A percentile compares a stretch with the other conserved stretches of the same genome.
Evolutionary conservation across 2,888 invertebrate species (phyloP).

Genomic region (Biston stratarius): DNA sequence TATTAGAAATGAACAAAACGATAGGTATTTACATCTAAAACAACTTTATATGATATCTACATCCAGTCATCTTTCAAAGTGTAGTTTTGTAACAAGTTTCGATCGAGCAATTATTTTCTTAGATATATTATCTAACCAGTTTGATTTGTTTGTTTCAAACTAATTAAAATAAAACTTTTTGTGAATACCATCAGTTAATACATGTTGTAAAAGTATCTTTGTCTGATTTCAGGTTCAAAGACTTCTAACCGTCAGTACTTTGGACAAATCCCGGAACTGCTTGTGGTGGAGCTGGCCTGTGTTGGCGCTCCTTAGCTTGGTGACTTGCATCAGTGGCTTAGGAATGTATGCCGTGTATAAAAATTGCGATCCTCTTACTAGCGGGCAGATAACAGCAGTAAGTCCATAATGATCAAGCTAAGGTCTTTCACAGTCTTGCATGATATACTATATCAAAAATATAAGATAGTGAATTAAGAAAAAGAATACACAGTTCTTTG

Average conservation of each 20-base stretch:
- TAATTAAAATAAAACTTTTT: not conserved
- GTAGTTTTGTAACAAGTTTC: too few species aligned
- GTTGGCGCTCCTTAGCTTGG: slow-evolving; percentile 89
- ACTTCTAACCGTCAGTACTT: slow-evolving; percentile 89
- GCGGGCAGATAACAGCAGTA: slow-evolving; percentile 87
- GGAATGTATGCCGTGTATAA: slow-evolving; percentile 94
- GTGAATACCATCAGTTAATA: not conserved
- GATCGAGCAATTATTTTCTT: too few species aligned
- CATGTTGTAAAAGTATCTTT: not conserved
- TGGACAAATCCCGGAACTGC: slow-evolving; percentile 90
- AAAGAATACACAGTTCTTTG: too few species aligned
- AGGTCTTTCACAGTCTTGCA: not conserved
- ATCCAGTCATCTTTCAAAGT: too few species aligned
- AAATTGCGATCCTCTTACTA: slow-evolving; percentile 92
- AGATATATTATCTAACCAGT: too few species aligned
- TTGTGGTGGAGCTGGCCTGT: slow-evolving; percentile 94
- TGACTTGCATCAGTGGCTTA: slow-evolving; percentile 92
- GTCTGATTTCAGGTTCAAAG: slow-evolving; percentile 86
- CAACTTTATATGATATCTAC: not conserved
- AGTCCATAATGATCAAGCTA: slow-evolving; percentile 37
- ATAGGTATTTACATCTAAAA: not conserved
- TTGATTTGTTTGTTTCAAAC: too few species aligned
- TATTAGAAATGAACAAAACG: not conserved
- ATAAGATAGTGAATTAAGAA: too few species aligned
- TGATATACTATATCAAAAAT: not conserved